Percentiles rank a stretch among this genome's conserved stretches.
Evolutionary conservation across 2,797 vertebrate species (phyloP).

Genomic region (Atherinosoma microstoma): DNA sequence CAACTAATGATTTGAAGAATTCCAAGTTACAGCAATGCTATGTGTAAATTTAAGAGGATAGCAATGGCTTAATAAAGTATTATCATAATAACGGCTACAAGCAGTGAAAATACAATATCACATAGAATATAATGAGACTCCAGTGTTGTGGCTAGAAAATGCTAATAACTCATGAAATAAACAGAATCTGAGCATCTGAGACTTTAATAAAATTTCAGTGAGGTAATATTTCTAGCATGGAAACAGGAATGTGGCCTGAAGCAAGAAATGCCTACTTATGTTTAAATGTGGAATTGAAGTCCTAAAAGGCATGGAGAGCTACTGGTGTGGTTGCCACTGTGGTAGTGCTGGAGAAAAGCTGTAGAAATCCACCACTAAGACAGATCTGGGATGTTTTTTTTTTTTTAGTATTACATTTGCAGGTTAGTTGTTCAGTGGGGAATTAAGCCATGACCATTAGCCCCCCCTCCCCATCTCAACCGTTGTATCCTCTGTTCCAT

Average conservation of each 20-base stretch:
- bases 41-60: no score
- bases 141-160: neutral
- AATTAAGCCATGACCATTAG: constrained; percentile 48
- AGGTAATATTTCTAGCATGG: neutral
- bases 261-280: constrained; percentile 20
- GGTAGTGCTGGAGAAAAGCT: constrained; percentile 6
- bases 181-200: neutral
- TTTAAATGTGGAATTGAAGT: constrained; percentile 28
- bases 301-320: constrained; percentile 10
- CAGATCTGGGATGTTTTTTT: no score
- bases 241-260: constrained; percentile 22
- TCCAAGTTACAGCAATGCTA: neutral
- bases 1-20: neutral
- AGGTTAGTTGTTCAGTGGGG: constrained; percentile 38
- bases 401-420: constrained; percentile 25
- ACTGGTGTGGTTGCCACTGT: neutral
- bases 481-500: neutral
- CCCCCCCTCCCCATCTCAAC: constrained; percentile 4
- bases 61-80: no score
- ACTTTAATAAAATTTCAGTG: no score
- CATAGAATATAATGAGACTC: no score
- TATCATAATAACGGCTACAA: no score
- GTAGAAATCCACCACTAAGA: neutral
- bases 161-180: constrained; percentile 2
- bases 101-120: no score